Evolutionary conservation across 2,113 vertebrate genomes (phyloP).

Genomic region (Pungitius pungitius): DNA sequence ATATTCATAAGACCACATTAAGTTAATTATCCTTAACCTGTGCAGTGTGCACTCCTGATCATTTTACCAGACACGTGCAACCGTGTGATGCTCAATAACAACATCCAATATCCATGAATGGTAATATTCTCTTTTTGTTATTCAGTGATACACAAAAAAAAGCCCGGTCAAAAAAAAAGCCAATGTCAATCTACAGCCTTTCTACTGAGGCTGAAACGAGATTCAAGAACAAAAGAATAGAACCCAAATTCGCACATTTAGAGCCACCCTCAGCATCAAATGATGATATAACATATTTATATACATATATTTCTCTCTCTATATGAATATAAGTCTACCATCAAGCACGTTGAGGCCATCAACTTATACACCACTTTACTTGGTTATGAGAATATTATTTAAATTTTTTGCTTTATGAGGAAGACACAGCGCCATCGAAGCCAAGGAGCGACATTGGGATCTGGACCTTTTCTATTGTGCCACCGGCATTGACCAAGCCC

Average conservation of each 20-base stretch:
- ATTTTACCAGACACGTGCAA: neutral
- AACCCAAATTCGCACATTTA: neutral
- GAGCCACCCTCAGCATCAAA: neutral
- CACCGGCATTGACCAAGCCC: conserved; percentile 23
- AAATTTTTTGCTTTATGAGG: neutral
- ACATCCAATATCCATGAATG: conserved; percentile 4
- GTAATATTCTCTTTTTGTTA: conserved; percentile 1
- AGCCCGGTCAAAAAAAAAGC: too few relatives aligned
- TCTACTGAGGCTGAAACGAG: too few relatives aligned
- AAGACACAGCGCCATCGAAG: conserved; percentile 42
- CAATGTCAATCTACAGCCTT: conserved; percentile 13
- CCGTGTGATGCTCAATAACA: neutral
- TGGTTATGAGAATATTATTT: neutral
- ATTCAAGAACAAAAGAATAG: conserved; percentile 12
- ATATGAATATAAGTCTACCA: neutral
- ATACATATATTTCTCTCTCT: neutral
- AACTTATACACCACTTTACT: conserved; percentile 6
- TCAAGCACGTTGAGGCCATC: conserved; percentile 4
- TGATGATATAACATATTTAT: neutral
- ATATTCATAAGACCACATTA: conserved; percentile 29
- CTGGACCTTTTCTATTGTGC: conserved; percentile 48
- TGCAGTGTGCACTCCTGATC: conserved; percentile 2
- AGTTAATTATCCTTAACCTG: conserved; percentile 11
- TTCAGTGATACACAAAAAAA: neutral
- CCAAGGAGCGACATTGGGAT: conserved; percentile 46